phyloP scores from a whole-genome alignment of 2,797 vertebrate genomes.

The Acipenser transmontanus region DNA sequence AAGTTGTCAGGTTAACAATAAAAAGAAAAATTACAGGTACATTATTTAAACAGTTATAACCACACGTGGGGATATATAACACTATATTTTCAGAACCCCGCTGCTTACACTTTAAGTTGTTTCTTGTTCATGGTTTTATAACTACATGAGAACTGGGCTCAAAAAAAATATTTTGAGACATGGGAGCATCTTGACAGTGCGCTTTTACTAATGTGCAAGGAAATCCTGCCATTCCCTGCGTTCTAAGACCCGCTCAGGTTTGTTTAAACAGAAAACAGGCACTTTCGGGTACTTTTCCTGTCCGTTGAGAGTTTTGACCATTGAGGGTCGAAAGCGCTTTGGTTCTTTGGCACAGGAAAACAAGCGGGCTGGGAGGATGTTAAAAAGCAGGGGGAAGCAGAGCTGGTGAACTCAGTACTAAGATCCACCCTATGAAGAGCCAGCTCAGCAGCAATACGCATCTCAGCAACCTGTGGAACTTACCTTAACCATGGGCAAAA shows the following conservation, averaged over 20 bases:
- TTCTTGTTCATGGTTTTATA: too few relatives aligned
- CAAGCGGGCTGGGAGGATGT: constrained; percentile 15
- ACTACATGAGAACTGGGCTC: too few relatives aligned
- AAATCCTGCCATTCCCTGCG: constrained; percentile 57
- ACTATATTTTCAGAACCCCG: too few relatives aligned
- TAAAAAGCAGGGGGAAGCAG: constrained; percentile 28
- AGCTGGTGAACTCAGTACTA: constrained; percentile 20
- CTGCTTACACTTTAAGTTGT: too few relatives aligned
- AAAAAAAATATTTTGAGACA: neutral
- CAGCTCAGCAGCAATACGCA: neutral
- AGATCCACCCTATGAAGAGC: constrained; percentile 22
- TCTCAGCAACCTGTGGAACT: neutral
- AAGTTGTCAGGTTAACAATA: too few relatives aligned
- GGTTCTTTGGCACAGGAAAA: constrained; percentile 33
- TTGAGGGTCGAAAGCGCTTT: neutral
- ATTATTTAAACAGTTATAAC: too few relatives aligned
- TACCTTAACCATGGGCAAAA: neutral
- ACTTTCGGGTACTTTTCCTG: neutral
- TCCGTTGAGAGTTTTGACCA: constrained; percentile 11
- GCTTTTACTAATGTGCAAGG: constrained; percentile 45
- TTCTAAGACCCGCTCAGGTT: neutral
- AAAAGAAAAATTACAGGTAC: too few relatives aligned
- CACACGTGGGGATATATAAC: too few relatives aligned
- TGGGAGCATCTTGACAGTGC: constrained; percentile 25
- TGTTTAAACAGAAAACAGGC: constrained; percentile 17